Evolutionary conservation across 2,113 vertebrate species (phyloP).

Genomic region (Greenwoodochromis staneri): DNA sequence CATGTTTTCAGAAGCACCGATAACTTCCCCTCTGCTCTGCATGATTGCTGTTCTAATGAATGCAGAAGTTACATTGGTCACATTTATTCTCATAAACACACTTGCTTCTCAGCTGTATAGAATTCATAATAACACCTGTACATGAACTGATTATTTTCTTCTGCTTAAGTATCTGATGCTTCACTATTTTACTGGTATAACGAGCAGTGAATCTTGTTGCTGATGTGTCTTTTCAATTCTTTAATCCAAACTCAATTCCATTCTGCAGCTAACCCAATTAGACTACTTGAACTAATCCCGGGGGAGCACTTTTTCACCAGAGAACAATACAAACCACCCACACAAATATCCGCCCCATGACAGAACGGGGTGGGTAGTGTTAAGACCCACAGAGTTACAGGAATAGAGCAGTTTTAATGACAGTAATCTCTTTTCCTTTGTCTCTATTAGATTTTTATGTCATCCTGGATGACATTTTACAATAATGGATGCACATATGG

Average conservation of each 20-base stretch:
- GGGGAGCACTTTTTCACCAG: constrained; percentile 29
- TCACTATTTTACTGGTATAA: background rate
- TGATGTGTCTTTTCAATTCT: background rate
- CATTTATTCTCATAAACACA: background rate
- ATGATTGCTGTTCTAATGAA: background rate
- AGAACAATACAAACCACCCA: constrained; percentile 54
- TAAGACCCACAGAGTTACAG: constrained; percentile 30
- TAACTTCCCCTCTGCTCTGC: background rate
- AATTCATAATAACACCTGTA: background rate
- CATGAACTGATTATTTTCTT: background rate
- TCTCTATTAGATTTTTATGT: constrained; percentile 55
- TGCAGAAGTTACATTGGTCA: background rate
- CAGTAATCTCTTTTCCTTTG: constrained; percentile 39
- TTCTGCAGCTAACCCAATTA: constrained; percentile 45
- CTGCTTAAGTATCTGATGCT: background rate
- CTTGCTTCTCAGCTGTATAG: background rate
- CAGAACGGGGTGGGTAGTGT: constrained; percentile 34
- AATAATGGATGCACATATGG: constrained; percentile 10
- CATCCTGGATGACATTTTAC: constrained; percentile 44
- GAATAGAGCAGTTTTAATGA: constrained; percentile 38
- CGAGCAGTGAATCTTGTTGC: background rate
- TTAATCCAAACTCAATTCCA: constrained; percentile 36
- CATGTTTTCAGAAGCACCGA: background rate
- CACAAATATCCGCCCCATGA: constrained; percentile 49
- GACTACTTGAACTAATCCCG: constrained; percentile 37